Evolutionary conservation across 2,113 vertebrate genomes (phyloP).

Genomic region (Lucifuga dentata): DNA sequence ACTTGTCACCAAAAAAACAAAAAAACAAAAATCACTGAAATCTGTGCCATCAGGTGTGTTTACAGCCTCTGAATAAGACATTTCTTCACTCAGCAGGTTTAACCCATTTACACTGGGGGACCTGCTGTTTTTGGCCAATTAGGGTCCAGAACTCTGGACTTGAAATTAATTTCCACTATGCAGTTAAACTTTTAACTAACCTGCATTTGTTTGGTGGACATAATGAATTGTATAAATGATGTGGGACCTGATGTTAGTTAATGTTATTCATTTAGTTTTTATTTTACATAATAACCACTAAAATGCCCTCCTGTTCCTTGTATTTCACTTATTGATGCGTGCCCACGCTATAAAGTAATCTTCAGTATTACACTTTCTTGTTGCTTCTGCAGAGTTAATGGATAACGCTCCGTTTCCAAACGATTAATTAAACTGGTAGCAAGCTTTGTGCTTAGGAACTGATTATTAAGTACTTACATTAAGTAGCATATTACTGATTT

Average conservation of each 20-base stretch:
- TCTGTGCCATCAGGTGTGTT: too few species aligned
- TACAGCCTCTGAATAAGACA: too few species aligned
- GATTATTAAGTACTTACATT: slow-evolving; percentile 55
- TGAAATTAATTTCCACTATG: too few species aligned
- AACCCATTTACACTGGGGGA: too few species aligned
- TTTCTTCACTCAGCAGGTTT: too few species aligned
- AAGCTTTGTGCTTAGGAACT: slow-evolving; percentile 42
- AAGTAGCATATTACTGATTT: slow-evolving; percentile 62
- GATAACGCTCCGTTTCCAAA: slow-evolving; percentile 42
- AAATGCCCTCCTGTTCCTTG: not conserved
- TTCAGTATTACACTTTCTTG: slow-evolving; percentile 23
- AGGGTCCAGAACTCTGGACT: too few species aligned
- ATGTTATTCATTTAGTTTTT: not conserved
- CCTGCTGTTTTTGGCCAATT: too few species aligned
- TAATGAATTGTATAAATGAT: not conserved
- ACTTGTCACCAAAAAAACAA: too few species aligned
- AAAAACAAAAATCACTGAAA: too few species aligned
- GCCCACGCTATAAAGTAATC: not conserved
- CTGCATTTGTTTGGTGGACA: too few species aligned
- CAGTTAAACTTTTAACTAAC: too few species aligned
- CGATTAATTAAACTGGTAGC: slow-evolving; percentile 47
- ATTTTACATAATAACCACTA: not conserved
- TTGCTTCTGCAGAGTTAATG: slow-evolving; percentile 35
- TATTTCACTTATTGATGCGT: not conserved
- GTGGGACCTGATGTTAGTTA: not conserved